These are phyloP conservation scores for Gerris buenoi DNA, from an alignment of 1,140 invertebrate genomes.

Conservation along the genomic window DNA sequence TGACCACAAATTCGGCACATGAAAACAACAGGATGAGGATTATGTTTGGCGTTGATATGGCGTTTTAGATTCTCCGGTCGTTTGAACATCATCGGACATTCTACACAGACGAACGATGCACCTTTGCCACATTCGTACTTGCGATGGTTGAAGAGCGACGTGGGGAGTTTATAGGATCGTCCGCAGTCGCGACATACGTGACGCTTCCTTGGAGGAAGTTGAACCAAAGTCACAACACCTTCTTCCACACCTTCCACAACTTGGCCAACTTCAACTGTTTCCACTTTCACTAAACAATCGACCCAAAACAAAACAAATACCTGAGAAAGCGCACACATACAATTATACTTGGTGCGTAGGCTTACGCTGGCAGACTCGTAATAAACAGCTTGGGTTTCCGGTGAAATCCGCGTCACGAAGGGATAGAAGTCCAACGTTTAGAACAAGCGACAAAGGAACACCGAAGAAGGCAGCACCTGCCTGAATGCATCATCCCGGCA, in stretches of 20 bases:
- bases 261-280: too few relatives aligned
- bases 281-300: too few relatives aligned
- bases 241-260: background rate
- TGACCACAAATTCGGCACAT: conserved; percentile 32
- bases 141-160: conserved; percentile 29
- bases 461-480: too few relatives aligned
- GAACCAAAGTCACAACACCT: background rate
- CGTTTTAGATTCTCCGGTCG: background rate
- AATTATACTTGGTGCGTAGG: too few relatives aligned
- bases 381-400: too few relatives aligned
- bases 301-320: too few relatives aligned
- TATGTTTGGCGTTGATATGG: conserved; percentile 3
- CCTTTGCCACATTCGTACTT: conserved; percentile 28
- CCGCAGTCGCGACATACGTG: conserved; percentile 24
- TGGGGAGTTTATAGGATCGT: conserved; percentile 34
- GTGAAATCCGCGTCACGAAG: too few relatives aligned
- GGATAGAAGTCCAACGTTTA: too few relatives aligned
- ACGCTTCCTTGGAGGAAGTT: background rate
- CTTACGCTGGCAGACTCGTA: too few relatives aligned
- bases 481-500: too few relatives aligned
- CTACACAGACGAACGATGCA: conserved; percentile 28
- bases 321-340: too few relatives aligned
- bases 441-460: too few relatives aligned
- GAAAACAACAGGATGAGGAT: conserved; percentile 22
- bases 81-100: background rate